Base-by-base conservation (phyloP, 2,888 invertebrate species). In the Stictocephala bisonia region DNA sequence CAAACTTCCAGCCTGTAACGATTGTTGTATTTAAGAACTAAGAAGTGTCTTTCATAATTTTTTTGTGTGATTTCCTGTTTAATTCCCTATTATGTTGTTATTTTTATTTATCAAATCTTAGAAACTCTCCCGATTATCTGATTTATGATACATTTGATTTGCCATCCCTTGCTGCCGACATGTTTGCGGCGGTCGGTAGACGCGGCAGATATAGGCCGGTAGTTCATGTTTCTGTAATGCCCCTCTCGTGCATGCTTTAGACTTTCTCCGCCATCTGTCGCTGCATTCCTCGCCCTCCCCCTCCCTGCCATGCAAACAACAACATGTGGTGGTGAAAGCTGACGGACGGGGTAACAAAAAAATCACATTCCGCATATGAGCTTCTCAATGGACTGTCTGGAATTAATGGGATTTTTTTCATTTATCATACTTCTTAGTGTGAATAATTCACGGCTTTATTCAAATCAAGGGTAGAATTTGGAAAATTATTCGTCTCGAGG, bases 251-350 rank as follows among this genome's bases (percentile, higher is more conserved):
- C 44, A 29, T 29, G 40, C 27, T 6, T n/a, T 60, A n/a, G 35
- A 64, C 64, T 64, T 64, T 64, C 64, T 64, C 64, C 64, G 26
- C 64, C 64, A 64, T 64, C 64, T 64, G 64, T 64, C 64, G 64
- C 40, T 24, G 44, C 44, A 41, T 41, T 44, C 41, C 44, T 60
- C 60, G 35, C 60, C 40, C 7, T 4, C 4, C 51, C 51, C 51
- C n/a, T 15, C 7, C 44, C 15, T 44, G 44, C 4, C 44, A 4
- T 35, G 35, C 35, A 9, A 11, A 6, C 35, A 9, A 35, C 35
- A 9, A 60, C 35, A 35, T 31, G 35, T 60, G 31, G 35, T 20
- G 60, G 60, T 35, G 60, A 40, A 56, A 56, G 56, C n/a, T n/a
- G n/a, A n/a, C n/a, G n/a, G n/a, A n/a, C 56, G 56, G 56, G n/a